Evolutionary conservation across 2,113 vertebrate species (phyloP).

Genomic region (Ptychochromis oligacanthus): DNA sequence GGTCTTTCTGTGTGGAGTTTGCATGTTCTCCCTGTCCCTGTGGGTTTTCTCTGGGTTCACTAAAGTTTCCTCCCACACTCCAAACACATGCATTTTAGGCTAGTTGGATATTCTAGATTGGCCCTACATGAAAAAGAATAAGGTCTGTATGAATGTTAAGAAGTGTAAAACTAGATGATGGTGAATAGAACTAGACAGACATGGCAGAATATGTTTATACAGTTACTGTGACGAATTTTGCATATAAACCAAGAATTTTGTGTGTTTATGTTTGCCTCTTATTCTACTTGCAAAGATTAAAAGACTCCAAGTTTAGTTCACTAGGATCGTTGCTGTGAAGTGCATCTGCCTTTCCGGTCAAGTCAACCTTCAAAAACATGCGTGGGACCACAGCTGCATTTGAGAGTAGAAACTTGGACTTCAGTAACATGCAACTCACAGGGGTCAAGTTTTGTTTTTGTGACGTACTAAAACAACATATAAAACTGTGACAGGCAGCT

Average conservation of each 20-base stretch:
- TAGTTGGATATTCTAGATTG: not conserved
- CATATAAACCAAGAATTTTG: not conserved
- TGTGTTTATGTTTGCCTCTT: not conserved
- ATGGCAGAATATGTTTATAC: not conserved
- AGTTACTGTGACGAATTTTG: not conserved
- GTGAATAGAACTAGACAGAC: not conserved
- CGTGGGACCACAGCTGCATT: not conserved
- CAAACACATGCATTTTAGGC: not conserved
- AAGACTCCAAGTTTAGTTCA: not conserved
- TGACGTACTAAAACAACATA: not conserved
- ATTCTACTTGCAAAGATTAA: not conserved
- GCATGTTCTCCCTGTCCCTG: too few relatives aligned
- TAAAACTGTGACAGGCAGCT: not conserved
- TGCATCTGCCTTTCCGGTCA: not conserved
- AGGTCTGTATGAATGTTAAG: not conserved
- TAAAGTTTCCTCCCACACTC: too few relatives aligned
- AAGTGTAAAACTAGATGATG: not conserved
- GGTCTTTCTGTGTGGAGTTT: too few relatives aligned
- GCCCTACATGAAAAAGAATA: not conserved
- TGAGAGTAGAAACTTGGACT: not conserved
- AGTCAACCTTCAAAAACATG: not conserved
- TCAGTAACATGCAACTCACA: not conserved
- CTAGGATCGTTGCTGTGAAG: not conserved
- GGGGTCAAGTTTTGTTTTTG: not conserved
- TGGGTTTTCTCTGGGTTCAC: too few relatives aligned